Percentiles rank a stretch among this genome's conserved stretches.
Conservation (phyloP, 2,113 vertebrate genomes). For the Rhynchomys soricoides region DNA sequence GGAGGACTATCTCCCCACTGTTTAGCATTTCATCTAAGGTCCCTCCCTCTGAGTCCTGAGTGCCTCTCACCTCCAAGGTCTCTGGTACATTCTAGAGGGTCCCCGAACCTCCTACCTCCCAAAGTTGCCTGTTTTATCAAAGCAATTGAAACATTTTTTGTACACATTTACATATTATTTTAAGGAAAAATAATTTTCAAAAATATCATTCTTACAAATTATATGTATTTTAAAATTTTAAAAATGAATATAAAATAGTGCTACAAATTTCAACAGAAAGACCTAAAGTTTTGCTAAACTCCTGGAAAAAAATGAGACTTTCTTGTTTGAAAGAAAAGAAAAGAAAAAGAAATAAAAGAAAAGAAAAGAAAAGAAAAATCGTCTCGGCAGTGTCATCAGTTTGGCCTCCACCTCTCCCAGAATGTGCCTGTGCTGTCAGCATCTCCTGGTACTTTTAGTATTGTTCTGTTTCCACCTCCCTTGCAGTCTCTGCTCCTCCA, state of each 20-base stretch:
- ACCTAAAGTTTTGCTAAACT: neutral
- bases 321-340: constrained; percentile 9
- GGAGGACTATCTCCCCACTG: no score
- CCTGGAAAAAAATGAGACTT: neutral
- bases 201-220: neutral
- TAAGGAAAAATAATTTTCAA: neutral
- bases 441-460: constrained; percentile 28
- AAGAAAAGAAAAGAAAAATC: no score
- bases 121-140: neutral
- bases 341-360: no score
- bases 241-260: neutral
- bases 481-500: constrained; percentile 51
- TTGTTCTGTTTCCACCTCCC: constrained; percentile 53
- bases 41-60: no score
- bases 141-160: constrained; percentile 40
- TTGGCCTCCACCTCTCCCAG: neutral
- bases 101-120: no score
- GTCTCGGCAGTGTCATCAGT: constrained; percentile 36
- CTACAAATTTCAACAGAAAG: neutral
- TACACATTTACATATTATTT: neutral
- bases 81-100: no score
- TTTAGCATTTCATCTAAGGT: no score
- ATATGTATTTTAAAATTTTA: neutral
- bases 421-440: constrained; percentile 37
- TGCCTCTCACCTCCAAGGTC: no score